phyloP scores from a whole-genome alignment of 1,140 invertebrate species.

The Maniola jurtina region DNA sequence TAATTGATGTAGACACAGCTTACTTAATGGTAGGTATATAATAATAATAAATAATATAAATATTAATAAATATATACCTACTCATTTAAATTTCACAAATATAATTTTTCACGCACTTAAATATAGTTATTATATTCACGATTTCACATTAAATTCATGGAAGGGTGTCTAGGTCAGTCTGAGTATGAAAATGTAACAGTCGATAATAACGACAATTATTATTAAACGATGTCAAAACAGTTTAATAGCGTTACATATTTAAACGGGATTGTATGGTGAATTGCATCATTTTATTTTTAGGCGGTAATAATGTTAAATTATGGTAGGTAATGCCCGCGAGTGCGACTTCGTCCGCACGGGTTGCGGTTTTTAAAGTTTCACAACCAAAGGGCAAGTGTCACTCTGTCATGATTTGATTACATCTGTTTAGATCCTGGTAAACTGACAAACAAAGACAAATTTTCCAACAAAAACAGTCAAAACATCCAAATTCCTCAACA shows the following conservation, averaged over 20 bases:
- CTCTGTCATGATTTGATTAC: no score
- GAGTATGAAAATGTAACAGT: conserved; percentile 29
- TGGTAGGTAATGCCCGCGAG: not conserved
- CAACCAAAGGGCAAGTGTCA: no score
- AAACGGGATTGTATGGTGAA: not conserved
- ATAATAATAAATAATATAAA: not conserved
- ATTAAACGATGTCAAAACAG: not conserved
- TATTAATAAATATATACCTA: not conserved
- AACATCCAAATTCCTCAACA: no score
- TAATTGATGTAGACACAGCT: no score
- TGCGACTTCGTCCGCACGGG: no score
- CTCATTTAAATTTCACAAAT: not conserved
- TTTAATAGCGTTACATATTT: conserved; percentile 4
- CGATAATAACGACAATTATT: not conserved
- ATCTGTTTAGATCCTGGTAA: no score
- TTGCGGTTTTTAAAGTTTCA: no score
- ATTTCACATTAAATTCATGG: conserved; percentile 34
- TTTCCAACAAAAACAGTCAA: no score
- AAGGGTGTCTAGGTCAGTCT: conserved; percentile 34
- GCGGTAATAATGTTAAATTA: not conserved
- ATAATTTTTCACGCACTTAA: conserved; percentile 5
- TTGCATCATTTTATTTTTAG: not conserved
- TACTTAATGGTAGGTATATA: not conserved
- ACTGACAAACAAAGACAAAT: no score
- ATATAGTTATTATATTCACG: no score